Evolutionary conservation across 1,140 invertebrate species (phyloP).

Genomic region (Ridgeia piscesae): DNA sequence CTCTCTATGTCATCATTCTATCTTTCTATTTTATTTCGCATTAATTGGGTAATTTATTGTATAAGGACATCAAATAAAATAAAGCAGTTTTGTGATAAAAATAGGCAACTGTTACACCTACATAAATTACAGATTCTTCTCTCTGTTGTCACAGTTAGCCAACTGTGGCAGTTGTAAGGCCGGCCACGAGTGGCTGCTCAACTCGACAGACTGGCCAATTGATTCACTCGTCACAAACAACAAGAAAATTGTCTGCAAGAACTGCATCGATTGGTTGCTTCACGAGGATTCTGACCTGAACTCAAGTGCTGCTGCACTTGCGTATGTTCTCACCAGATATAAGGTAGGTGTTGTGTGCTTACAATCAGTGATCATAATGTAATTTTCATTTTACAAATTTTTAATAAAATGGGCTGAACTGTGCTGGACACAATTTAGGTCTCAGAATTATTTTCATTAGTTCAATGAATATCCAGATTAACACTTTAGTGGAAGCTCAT

Average conservation of each 20-base stretch:
- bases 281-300: slow-evolving; percentile 25
- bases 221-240: background rate
- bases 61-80: too few species aligned
- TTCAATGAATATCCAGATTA: too few species aligned
- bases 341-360: slow-evolving; percentile 28
- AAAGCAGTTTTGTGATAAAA: background rate
- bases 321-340: slow-evolving; percentile 32
- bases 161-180: slow-evolving; percentile 33
- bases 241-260: slow-evolving; percentile 16
- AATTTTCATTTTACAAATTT: too few species aligned
- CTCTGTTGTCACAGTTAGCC: slow-evolving; percentile 32
- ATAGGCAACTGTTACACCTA: background rate
- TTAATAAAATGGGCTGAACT: too few species aligned
- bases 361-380: background rate
- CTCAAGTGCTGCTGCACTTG: slow-evolving; percentile 23
- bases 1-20: too few species aligned
- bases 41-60: too few species aligned
- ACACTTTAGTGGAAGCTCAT: too few species aligned
- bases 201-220: slow-evolving; percentile 21
- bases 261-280: slow-evolving; percentile 32
- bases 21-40: too few species aligned
- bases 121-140: background rate
- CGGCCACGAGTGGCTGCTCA: slow-evolving; percentile 33
- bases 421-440: too few species aligned
- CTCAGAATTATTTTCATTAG: too few species aligned